Evolutionary conservation across 1,140 invertebrate species (phyloP).

Genomic region (Trypoxylus dichotomus): DNA sequence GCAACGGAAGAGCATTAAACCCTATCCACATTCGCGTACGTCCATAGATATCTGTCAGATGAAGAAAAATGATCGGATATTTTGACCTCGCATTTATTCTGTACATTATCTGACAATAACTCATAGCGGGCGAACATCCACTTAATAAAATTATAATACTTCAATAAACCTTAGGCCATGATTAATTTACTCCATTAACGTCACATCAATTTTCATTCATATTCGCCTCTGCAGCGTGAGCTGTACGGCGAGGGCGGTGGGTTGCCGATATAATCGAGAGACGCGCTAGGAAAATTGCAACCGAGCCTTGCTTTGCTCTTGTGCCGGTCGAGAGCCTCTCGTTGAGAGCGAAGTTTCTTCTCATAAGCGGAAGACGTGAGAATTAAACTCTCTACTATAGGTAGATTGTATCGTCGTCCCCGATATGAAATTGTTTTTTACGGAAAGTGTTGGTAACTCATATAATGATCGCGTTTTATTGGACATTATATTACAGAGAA

Average conservation of each 20-base stretch:
- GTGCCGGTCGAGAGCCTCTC: background rate
- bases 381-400: no score
- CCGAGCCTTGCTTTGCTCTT: background rate
- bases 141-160: slow-evolving; percentile 30
- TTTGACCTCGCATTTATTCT: slow-evolving; percentile 10
- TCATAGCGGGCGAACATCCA: slow-evolving; percentile 4
- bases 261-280: background rate
- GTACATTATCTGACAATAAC: slow-evolving; percentile 16
- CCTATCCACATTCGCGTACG: no score
- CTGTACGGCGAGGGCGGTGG: background rate
- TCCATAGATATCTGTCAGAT: no score
- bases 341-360: background rate
- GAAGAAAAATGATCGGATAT: slow-evolving; percentile 14
- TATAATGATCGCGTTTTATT: no score
- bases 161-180: slow-evolving; percentile 24
- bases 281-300: background rate
- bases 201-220: slow-evolving; percentile 29
- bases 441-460: no score
- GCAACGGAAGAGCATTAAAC: no score
- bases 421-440: no score
- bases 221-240: background rate
- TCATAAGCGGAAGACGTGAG: background rate
- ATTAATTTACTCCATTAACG: slow-evolving; percentile 29
- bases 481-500: no score
- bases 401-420: no score